Conservation (phyloP, 2,888 invertebrate species). For the Dusona sp. region DNA sequence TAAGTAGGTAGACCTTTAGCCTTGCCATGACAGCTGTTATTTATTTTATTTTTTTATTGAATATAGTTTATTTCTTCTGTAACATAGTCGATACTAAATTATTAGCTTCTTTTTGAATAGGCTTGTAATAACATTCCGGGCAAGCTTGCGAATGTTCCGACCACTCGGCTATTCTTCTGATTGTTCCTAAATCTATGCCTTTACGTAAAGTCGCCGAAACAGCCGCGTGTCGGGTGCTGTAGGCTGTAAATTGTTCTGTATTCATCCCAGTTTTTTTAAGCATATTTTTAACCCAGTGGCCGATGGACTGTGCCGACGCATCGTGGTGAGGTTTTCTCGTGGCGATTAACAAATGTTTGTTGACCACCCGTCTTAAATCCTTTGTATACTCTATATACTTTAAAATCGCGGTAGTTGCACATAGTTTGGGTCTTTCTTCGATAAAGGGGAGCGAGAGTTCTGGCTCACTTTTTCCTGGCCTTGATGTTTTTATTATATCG, state of each 20-base stretch:
- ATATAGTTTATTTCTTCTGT: too few relatives aligned
- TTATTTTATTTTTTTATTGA: too few relatives aligned
- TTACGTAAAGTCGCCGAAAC: constrained; percentile 48
- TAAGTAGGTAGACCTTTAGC: too few relatives aligned
- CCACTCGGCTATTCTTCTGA: constrained; percentile 52
- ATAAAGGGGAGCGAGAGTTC: constrained; percentile 50
- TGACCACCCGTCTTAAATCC: background rate
- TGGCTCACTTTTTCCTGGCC: constrained; percentile 56
- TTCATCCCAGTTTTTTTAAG: constrained; percentile 57
- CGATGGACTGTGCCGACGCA: constrained; percentile 62
- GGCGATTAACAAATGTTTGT: too few relatives aligned
- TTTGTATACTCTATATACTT: constrained; percentile 53
- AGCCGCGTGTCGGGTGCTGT: constrained; percentile 61
- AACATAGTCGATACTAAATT: too few relatives aligned
- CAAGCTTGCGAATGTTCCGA: constrained; percentile 31
- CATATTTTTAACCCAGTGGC: constrained; percentile 59
- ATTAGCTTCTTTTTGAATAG: background rate
- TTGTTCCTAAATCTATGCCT: constrained; percentile 51
- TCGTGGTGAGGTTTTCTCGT: constrained; percentile 43
- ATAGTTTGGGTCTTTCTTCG: constrained; percentile 39
- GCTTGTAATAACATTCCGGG: constrained; percentile 39
- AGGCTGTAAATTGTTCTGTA: constrained; percentile 58
- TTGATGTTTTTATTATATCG: constrained; percentile 59
- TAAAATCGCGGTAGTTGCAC: constrained; percentile 31
- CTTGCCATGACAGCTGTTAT: too few relatives aligned